Evolutionary conservation across 2,888 invertebrate species (phyloP), one percentile per base, ranked within the genome.

Genomic region (Sinotaia quadrata): DNA sequence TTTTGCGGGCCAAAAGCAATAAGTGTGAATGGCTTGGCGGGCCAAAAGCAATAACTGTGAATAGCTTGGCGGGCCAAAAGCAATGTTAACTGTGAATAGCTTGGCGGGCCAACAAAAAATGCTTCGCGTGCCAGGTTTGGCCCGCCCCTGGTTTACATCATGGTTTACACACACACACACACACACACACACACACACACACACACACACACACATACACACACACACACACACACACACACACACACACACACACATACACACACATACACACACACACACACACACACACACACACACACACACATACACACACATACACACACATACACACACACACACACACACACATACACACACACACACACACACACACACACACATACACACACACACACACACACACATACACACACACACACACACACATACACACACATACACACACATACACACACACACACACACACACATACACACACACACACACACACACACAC

Each of bases 171-270:
- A 37, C 58, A 58, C 58, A 37, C 37, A 37, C 58, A 4, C 37
- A 10, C 37, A 5, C 58, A 37, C 37, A 37, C 58, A 41, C 37
- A 15, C 58, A 58, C 41, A 15, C 37, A 58, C 41, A 7, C 58
- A 58, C 58, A 37, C 58, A 58, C 37, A 4, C 58, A 58, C 41
- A 7, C 58, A 36, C 58, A 58, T 37, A 58, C 37, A 37, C 58
- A 36, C 58, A 37, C 58, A 58, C 37, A 37, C 44, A 59, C 5
- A 4, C 27, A 59, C 44, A 41, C 44, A 59, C n/a, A n/a, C 36
- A 56, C 36, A 34, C 36, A 56, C 3, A 3, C 36, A 4, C 21
- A 21, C n/a, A 36, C 21, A 21, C 21, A 57, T 27, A 21, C 21
- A 21, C 4, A n/a, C 33, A 2, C 33, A 18, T 21, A 12, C 10